Percentiles rank a stretch among this genome's conserved stretches.
Evolutionary conservation across 2,113 vertebrate genomes (phyloP).

Genomic region (Malurus elegans): DNA sequence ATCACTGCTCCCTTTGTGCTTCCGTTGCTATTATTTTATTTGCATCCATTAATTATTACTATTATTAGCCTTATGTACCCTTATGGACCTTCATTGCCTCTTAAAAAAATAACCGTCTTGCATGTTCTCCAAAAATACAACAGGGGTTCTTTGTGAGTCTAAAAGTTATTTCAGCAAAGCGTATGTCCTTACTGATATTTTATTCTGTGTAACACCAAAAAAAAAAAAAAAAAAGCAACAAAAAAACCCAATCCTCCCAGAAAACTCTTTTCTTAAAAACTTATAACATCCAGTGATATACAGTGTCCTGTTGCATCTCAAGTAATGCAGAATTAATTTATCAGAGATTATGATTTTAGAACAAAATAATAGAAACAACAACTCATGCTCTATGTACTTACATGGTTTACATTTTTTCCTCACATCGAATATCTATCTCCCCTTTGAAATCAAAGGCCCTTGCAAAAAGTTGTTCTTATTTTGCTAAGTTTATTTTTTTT

Average conservation of each 20-base stretch:
- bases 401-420: not conserved
- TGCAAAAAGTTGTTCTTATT: not conserved
- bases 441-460: not conserved
- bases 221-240: not conserved
- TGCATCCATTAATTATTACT: not conserved
- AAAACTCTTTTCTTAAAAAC: not conserved
- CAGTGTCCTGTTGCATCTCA: not conserved
- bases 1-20: not conserved
- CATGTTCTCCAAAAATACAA: not conserved
- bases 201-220: not conserved
- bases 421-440: rapidly evolving
- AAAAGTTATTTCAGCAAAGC: not conserved
- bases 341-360: not conserved
- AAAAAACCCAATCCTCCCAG: not conserved
- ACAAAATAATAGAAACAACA: not conserved
- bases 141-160: not conserved
- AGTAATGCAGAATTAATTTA: not conserved
- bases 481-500: not conserved
- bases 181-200: not conserved
- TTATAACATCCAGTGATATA: not conserved
- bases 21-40: not conserved
- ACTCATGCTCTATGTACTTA: rapidly evolving
- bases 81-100: not conserved
- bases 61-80: not conserved
- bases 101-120: not conserved